phyloP scores from a whole-genome alignment of 2,113 vertebrate species.

The Leptobrachium ailaonicum region DNA sequence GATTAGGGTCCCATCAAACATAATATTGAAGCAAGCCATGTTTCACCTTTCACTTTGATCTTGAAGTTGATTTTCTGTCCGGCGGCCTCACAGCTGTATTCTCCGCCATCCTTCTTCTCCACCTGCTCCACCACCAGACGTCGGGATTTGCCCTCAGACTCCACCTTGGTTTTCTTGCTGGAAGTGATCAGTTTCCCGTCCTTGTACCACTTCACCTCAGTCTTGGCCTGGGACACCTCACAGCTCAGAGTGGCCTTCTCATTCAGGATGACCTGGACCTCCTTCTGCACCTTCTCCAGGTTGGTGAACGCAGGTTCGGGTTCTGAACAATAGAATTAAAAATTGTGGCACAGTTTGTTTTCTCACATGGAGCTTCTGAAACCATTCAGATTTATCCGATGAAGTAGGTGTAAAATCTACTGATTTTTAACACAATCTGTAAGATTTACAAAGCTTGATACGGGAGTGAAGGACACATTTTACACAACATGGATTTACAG shows the following conservation, averaged over 20 bases:
- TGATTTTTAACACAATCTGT: no score
- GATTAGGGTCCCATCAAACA: no score
- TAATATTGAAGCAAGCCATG: no score
- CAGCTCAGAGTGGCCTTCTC: slow-evolving; percentile 47
- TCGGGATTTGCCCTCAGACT: slow-evolving; percentile 56
- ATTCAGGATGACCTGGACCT: slow-evolving; percentile 58
- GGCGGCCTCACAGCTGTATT: slow-evolving; percentile 75
- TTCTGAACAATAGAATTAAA: neutral
- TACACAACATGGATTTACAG: no score
- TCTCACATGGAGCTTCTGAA: no score
- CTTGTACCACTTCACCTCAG: slow-evolving; percentile 59
- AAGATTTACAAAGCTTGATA: no score
- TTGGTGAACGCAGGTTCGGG: slow-evolving; percentile 59
- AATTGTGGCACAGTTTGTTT: no score
- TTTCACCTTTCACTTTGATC: slow-evolving; percentile 63
- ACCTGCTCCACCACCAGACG: slow-evolving; percentile 68
- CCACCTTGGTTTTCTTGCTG: slow-evolving; percentile 61
- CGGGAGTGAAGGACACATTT: no score
- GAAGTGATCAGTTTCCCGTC: slow-evolving; percentile 58
- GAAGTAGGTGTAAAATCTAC: no score
- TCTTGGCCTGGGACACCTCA: slow-evolving; percentile 56
- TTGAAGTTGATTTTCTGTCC: slow-evolving; percentile 73
- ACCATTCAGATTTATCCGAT: no score
- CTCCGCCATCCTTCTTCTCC: slow-evolving; percentile 72
- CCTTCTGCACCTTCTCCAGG: slow-evolving; percentile 66